Conservation (phyloP, 2,888 invertebrate species). For the Arenicola marina region DNA sequence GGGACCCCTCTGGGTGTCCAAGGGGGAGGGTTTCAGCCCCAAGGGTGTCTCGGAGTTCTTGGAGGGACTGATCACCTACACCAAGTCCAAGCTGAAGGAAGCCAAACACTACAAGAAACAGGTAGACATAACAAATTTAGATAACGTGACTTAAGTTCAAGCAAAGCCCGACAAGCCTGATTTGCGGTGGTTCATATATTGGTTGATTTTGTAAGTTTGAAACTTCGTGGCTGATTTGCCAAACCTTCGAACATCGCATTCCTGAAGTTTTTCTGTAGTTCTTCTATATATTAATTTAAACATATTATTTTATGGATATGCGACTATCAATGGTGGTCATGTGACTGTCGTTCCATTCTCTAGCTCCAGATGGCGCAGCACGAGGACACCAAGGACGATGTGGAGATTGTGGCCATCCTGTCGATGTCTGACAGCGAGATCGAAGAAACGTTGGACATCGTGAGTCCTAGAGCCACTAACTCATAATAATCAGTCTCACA, state of each 20-base stretch:
- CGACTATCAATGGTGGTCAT: too few relatives aligned
- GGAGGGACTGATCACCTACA: conserved; percentile 42
- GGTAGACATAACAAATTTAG: conserved; percentile 31
- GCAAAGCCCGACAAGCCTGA: background rate
- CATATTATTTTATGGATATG: too few relatives aligned
- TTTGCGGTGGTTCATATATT: background rate
- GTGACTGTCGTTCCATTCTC: conserved; percentile 21
- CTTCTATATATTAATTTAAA: too few relatives aligned
- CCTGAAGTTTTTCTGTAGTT: too few relatives aligned
- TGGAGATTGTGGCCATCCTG: conserved; percentile 46
- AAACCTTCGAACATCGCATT: too few relatives aligned
- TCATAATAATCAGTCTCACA: too few relatives aligned
- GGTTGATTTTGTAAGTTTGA: background rate
- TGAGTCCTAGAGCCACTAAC: too few relatives aligned
- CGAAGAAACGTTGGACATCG: conserved; percentile 49
- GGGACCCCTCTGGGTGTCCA: conserved; percentile 61
- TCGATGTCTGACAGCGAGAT: conserved; percentile 55
- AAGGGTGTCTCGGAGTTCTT: conserved; percentile 54
- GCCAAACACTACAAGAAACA: conserved; percentile 46
- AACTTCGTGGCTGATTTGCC: too few relatives aligned
- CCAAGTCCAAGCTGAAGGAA: conserved; percentile 46
- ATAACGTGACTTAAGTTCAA: background rate
- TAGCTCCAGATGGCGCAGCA: conserved; percentile 47
- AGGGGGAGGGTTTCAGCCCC: conserved; percentile 59
- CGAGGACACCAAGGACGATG: conserved; percentile 49